phyloP scores from a whole-genome alignment of 2,113 vertebrate genomes.

The Atractosteus spatula region DNA sequence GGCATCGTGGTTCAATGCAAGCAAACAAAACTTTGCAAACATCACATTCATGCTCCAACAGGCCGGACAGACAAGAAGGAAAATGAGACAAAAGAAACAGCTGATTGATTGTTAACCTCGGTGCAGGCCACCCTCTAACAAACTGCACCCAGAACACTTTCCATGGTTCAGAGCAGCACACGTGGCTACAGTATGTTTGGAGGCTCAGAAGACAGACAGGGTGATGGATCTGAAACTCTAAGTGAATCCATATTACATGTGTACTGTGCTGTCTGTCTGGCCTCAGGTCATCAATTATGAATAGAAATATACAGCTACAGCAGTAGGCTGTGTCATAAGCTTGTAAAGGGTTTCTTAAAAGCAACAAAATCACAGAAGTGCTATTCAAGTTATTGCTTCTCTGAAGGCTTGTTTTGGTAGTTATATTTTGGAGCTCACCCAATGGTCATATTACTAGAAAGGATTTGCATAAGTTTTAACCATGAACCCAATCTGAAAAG shows the following conservation, averaged over 20 bases:
- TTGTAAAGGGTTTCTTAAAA: slow-evolving; percentile 78
- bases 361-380: slow-evolving; percentile 73
- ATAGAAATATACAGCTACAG: slow-evolving; percentile 86
- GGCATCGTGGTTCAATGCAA: too few species aligned
- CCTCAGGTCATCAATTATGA: slow-evolving; percentile 91
- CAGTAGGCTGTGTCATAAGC: slow-evolving; percentile 67
- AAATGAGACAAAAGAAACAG: too few species aligned
- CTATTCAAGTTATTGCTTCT: slow-evolving; percentile 59
- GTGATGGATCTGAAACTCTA: slow-evolving; percentile 63
- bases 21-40: too few species aligned
- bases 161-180: slow-evolving; percentile 26
- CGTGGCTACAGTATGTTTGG: slow-evolving; percentile 45
- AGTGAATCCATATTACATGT: slow-evolving; percentile 84
- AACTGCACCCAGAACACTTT: too few species aligned
- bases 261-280: slow-evolving; percentile 79
- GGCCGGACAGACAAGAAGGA: too few species aligned
- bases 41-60: too few species aligned
- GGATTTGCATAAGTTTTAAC: neutral
- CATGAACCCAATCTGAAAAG: too few species aligned
- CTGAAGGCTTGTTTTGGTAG: neutral
- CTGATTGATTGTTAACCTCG: too few species aligned
- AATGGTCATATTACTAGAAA: neutral
- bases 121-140: too few species aligned
- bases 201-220: slow-evolving; percentile 55
- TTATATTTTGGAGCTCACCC: neutral